A percentile compares a stretch with the other conserved stretches of the same genome.
Conservation (phyloP, 2,888 invertebrate genomes). For the Archips xylosteana region DNA sequence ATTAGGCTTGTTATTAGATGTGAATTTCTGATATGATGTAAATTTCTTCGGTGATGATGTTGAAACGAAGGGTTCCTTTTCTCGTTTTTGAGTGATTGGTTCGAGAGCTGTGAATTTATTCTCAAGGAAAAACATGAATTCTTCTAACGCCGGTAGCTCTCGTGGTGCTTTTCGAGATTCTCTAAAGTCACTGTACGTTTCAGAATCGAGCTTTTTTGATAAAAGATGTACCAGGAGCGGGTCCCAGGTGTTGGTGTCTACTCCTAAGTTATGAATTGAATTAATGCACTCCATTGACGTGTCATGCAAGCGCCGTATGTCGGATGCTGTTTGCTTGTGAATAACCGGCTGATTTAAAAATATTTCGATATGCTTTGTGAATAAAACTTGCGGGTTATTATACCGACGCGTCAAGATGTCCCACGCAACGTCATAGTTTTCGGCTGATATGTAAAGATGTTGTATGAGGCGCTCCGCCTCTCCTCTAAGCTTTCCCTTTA, state of each 20-base stretch:
- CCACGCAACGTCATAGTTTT: no score
- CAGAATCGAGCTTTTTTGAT: constrained; percentile 36
- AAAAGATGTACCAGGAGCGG: constrained; percentile 40
- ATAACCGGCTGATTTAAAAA: no score
- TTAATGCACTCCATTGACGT: constrained; percentile 28
- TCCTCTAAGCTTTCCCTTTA: no score
- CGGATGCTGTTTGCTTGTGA: no score
- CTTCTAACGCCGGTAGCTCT: constrained; percentile 37
- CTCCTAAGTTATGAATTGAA: constrained; percentile 44
- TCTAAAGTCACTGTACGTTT: constrained; percentile 39
- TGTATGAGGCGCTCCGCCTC: no score
- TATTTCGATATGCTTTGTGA: no score
- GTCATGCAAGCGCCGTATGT: constrained; percentile 9
- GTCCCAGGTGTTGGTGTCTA: constrained; percentile 45
- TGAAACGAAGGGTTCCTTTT: background rate
- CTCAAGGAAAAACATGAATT: no score
- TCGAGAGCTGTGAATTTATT: no score
- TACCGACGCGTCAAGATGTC: no score
- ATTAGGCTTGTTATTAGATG: background rate
- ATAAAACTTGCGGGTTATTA: no score
- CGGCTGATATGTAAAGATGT: no score
- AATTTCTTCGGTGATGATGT: background rate
- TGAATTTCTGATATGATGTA: background rate
- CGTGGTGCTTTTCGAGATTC: constrained; percentile 36
- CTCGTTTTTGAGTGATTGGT: background rate